Percentiles rank a stretch among this genome's conserved stretches.
These are phyloP conservation scores for Athripsodes cinereus DNA, from an alignment of 2,888 invertebrate species.

Conservation along the genomic window DNA sequence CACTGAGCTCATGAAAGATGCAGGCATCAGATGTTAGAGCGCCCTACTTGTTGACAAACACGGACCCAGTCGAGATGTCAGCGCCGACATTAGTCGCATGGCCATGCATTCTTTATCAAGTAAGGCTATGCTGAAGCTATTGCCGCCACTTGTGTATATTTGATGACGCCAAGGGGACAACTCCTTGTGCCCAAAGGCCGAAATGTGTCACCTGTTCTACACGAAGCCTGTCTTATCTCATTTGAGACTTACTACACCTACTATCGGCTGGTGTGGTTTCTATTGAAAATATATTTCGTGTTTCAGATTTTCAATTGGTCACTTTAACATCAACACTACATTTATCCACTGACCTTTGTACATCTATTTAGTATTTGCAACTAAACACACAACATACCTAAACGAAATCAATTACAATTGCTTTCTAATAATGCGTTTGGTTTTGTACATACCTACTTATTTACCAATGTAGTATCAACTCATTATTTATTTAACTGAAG, in stretches of 20 bases:
- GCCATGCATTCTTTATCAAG: conserved; percentile 26
- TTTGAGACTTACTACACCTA: neutral
- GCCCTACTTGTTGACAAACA: conserved; percentile 25
- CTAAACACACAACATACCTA: too few species aligned
- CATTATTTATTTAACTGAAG: too few species aligned
- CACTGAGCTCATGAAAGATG: conserved; percentile 22
- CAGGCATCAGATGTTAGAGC: conserved; percentile 9
- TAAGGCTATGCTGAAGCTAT: conserved; percentile 9
- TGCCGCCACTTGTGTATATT: conserved; percentile 21
- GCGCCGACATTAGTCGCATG: conserved; percentile 25
- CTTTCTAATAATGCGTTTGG: too few species aligned
- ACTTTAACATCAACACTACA: too few species aligned
- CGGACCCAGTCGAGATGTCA: conserved; percentile 21
- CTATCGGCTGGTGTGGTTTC: neutral
- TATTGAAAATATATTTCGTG: neutral
- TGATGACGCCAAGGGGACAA: conserved; percentile 21
- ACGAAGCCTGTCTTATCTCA: neutral
- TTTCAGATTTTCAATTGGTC: neutral
- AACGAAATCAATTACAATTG: too few species aligned
- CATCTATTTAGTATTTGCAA: too few species aligned
- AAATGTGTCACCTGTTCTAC: conserved; percentile 4
- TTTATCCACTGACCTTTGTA: too few species aligned
- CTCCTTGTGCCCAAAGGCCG: neutral
- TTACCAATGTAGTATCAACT: neutral
- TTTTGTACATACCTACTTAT: neutral